phyloP scores from a whole-genome alignment of 1,140 invertebrate genomes.

The Microplitis mediator region DNA sequence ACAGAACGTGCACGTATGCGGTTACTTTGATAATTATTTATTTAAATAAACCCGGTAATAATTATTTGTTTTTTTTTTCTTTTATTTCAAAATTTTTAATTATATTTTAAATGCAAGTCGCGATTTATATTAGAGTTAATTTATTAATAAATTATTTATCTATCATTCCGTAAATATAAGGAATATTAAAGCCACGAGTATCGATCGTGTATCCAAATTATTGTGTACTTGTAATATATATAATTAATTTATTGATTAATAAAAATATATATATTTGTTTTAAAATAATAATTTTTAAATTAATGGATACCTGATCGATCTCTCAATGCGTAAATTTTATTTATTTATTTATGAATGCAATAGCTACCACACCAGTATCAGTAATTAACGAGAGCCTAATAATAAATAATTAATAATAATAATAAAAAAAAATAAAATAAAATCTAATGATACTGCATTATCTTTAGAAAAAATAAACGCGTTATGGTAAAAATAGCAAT shows the following conservation, averaged over 20 bases:
- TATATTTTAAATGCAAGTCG: not conserved
- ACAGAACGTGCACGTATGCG: conserved; percentile 55
- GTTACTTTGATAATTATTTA: conserved; percentile 38
- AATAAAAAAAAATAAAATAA: not conserved
- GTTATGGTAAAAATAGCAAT: not conserved
- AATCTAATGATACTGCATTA: not conserved
- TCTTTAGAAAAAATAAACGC: not conserved
- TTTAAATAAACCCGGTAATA: not conserved
- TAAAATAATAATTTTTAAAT: too few relatives aligned
- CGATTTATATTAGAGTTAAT: not conserved
- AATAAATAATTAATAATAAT: not conserved
- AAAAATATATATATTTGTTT: not conserved
- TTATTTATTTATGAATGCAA: not conserved
- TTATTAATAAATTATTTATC: conserved; percentile 7
- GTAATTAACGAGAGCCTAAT: not conserved
- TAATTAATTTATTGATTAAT: not conserved
- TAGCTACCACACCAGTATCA: conserved; percentile 15
- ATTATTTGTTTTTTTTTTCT: not conserved
- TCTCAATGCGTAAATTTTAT: not conserved
- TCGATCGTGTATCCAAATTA: conserved; percentile 9
- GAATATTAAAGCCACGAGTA: not conserved
- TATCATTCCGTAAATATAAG: not conserved
- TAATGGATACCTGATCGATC: conserved; percentile 9
- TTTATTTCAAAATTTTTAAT: not conserved
- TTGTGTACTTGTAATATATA: not conserved